These are phyloP conservation scores for Lamellibrachia columna DNA, from an alignment of 2,888 invertebrate species.

Conservation along the genomic window DNA sequence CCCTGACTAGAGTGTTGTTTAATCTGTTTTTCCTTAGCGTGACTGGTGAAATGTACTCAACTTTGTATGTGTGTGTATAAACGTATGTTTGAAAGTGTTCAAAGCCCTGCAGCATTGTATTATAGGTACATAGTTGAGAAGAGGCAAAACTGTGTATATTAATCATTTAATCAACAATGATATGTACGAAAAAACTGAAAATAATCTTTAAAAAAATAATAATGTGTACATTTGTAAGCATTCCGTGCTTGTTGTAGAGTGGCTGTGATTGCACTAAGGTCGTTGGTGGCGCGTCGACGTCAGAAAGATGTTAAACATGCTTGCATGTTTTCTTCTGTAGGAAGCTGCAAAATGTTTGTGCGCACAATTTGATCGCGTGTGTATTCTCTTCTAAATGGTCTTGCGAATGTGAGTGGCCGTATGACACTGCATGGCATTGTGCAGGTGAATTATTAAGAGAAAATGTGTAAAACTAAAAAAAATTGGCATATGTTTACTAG, in stretches of 20 bases:
- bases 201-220: not conserved
- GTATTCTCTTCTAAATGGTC: not conserved
- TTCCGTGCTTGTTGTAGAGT: not conserved
- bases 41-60: not conserved
- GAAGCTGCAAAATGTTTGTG: not conserved
- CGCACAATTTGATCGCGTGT: not conserved
- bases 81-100: not conserved
- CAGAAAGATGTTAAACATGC: not conserved
- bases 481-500: not conserved
- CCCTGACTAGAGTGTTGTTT: not conserved
- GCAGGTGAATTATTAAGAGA: not conserved
- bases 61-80: not conserved
- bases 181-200: not conserved
- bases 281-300: not conserved
- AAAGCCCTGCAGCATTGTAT: slow-evolving; percentile 11
- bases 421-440: not conserved
- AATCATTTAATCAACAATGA: not conserved
- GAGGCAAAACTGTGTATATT: not conserved
- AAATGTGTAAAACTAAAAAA: slow-evolving; percentile 7
- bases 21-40: not conserved
- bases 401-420: not conserved
- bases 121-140: slow-evolving; percentile 16
- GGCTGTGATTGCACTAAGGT: not conserved
- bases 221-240: slow-evolving; percentile 11
- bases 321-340: not conserved